phyloP scores from a whole-genome alignment of 2,888 invertebrate genomes.

The Pammene fasciana region DNA sequence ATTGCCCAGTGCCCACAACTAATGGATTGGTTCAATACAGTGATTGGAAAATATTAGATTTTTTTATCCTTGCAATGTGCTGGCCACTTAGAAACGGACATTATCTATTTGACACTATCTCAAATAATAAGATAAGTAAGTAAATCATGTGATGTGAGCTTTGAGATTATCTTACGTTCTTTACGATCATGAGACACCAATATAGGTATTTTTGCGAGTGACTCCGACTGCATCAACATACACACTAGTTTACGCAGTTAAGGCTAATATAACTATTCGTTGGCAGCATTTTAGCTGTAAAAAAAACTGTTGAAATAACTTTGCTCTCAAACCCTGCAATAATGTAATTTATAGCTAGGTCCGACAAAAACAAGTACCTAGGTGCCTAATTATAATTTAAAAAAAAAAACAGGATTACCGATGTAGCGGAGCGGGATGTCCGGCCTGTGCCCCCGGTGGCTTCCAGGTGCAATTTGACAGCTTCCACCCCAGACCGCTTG shows the following conservation, averaged over 20 bases:
- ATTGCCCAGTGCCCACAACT: too few species aligned
- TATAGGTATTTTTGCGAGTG: not conserved
- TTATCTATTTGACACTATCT: slow-evolving; percentile 72
- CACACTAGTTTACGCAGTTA: not conserved
- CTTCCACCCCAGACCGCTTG: slow-evolving; percentile 76
- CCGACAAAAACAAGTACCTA: not conserved
- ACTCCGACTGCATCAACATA: slow-evolving; percentile 20
- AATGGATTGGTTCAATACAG: too few species aligned
- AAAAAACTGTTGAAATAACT: slow-evolving; percentile 19
- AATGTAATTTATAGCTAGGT: not conserved
- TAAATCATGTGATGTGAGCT: slow-evolving; percentile 63
- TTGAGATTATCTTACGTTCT: slow-evolving; percentile 41
- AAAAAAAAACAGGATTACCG: slow-evolving; percentile 56
- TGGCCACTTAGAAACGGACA: slow-evolving; percentile 41
- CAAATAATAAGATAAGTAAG: slow-evolving; percentile 70
- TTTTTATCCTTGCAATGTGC: too few species aligned
- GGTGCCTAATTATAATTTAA: too few species aligned
- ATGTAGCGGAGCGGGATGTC: slow-evolving; percentile 74
- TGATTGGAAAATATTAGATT: too few species aligned
- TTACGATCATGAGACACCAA: slow-evolving; percentile 19
- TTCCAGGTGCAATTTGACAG: slow-evolving; percentile 73
- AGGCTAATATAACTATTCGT: slow-evolving; percentile 5
- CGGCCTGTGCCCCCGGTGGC: slow-evolving; percentile 74
- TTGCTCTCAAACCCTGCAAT: not conserved
- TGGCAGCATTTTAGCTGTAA: not conserved